Evolutionary conservation across 2,888 invertebrate genomes (phyloP).

Genomic region (Brachypterus glaber): DNA sequence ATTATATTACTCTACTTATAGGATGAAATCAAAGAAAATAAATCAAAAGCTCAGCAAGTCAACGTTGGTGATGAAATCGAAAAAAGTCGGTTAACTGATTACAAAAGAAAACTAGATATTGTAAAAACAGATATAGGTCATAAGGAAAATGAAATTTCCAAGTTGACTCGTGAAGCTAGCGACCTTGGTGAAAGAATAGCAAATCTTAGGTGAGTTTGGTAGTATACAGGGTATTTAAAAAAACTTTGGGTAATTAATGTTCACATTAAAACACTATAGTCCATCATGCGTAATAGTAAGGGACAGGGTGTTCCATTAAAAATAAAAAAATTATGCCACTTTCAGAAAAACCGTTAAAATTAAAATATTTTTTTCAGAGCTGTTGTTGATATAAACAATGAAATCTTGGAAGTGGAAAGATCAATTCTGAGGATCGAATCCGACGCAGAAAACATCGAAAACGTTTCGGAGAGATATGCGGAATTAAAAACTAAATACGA

Average conservation of each 20-base stretch:
- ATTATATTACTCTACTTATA: no score
- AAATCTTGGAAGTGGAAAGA: slow-evolving; percentile 41
- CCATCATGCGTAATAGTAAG: no score
- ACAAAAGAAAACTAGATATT: slow-evolving; percentile 21
- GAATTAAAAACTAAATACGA: slow-evolving; percentile 32
- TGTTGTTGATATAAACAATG: slow-evolving; percentile 32
- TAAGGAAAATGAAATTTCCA: slow-evolving; percentile 40
- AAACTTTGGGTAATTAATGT: no score
- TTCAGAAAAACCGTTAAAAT: slow-evolving; percentile 7
- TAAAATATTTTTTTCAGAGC: slow-evolving; percentile 21
- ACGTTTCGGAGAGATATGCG: slow-evolving; percentile 30
- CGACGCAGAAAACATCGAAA: slow-evolving; percentile 28
- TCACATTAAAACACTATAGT: no score
- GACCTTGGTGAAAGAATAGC: slow-evolving; percentile 42
- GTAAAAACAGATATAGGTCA: slow-evolving; percentile 37
- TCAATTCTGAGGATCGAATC: slow-evolving; percentile 39
- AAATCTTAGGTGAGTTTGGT: slow-evolving; percentile 45
- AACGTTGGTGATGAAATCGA: slow-evolving; percentile 29
- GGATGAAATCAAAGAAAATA: slow-evolving; percentile 44
- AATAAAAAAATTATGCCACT: no score
- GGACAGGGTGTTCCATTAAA: no score
- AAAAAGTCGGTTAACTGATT: slow-evolving; percentile 25
- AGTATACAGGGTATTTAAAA: no score
- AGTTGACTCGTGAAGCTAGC: slow-evolving; percentile 41
- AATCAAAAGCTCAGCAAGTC: slow-evolving; percentile 38